These are phyloP conservation scores for Liparis tanakae DNA, from an alignment of 2,797 vertebrate genomes.

Conservation along the genomic window DNA sequence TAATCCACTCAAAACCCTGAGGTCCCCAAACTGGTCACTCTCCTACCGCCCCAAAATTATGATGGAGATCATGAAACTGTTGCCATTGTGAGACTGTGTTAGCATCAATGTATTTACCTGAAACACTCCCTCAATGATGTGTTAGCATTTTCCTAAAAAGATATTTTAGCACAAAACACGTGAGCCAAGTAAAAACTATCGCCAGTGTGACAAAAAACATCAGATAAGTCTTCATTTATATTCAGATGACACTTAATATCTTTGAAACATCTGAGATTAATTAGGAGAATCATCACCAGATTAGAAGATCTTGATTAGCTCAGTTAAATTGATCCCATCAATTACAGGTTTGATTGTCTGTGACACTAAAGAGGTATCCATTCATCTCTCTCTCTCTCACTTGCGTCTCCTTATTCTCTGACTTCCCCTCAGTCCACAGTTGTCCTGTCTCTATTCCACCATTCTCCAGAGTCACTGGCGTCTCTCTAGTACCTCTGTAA, in stretches of 20 bases:
- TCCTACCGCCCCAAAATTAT: neutral
- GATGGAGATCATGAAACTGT: neutral
- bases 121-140: neutral
- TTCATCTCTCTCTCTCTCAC: conserved; percentile 31
- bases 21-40: neutral
- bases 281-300: conserved; percentile 53
- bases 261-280: conserved; percentile 63
- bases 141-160: neutral
- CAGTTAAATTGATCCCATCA: conserved; percentile 62
- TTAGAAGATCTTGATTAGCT: conserved; percentile 59
- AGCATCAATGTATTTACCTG: neutral
- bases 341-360: conserved; percentile 64
- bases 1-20: neutral
- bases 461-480: neutral
- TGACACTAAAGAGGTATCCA: conserved; percentile 54
- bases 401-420: neutral
- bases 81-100: neutral
- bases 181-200: neutral
- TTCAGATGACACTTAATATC: conserved; percentile 42
- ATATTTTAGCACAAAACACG: neutral
- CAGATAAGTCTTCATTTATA: conserved; percentile 25
- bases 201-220: neutral
- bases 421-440: neutral
- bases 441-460: conserved; percentile 7
- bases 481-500: conserved; percentile 24